Evolutionary conservation across 1,140 invertebrate genomes (phyloP), one percentile per base, ranked within the genome.

Genomic region (Thalassaphorura encarpata): DNA sequence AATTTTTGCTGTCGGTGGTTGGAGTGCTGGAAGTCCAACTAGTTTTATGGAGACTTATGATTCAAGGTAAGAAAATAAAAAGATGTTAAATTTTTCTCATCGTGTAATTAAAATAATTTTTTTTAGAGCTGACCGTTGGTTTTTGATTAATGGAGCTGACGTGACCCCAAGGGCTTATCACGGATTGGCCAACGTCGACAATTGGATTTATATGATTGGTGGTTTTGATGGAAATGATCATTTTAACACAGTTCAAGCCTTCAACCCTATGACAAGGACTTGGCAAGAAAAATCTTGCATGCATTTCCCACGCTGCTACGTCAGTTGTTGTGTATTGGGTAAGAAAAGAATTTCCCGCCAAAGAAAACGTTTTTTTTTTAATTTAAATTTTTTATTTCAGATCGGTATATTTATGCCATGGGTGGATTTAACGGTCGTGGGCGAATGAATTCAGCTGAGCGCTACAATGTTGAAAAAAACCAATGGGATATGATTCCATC

Each of bases 31-130:
- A 15, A 82, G 80, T 56, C 84, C 85, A 1, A 87, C 83, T 0
- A 85, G 79, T 72, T 81, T 83, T 63, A 76, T 88, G 19, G n/a
- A n/a, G n/a, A n/a, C n/a, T n/a, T n/a, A n/a, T n/a, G 85, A 88
- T 48, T 26, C 46, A 48, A 15, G 4, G 8, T 24, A 48, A 21
- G 11, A 13, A 21, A 48, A 19, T 21, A 27, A 48, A 13, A 48
- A 26, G 46, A 43, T 11, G 11, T 43, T 19, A 8, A 19, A 43
- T 8, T 43, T 6, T 8, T 15, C 8, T 8, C 18, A 15, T 43
- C 21, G 41, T 26, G 6, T 13, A 43, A 21, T 43, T 43, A 43
- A 43, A 13, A 13, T 43, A 43, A 13, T 13, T 48, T 13, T 15
- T 48, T 24, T 26, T 48, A 62, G 72, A 19, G 71, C 73, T 23